Evolutionary conservation across 2,113 vertebrate species (phyloP), one percentile per base, ranked within the genome.

Genomic region (Callopanchax toddi): DNA sequence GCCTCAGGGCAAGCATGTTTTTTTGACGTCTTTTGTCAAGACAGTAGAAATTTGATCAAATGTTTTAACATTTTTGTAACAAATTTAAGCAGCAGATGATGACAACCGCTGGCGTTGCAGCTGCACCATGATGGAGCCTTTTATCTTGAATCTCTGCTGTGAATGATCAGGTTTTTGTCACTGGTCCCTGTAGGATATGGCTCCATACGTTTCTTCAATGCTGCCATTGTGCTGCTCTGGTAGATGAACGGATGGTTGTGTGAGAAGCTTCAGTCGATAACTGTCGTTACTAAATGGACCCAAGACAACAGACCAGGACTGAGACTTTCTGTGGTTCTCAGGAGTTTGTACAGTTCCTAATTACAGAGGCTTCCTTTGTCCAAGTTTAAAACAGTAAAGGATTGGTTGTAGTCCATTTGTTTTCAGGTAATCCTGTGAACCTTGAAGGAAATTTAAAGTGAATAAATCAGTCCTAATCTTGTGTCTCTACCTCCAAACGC

Each of bases 171-270:
- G 52, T 53, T n/a, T n/a, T n/a, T n/a, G n/a, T n/a, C n/a, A n/a
- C n/a, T n/a, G 79, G 46, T 57, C 73, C 65, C 67, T 71, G 74
- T 68, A 58, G 76, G 78, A 70, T 82, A 82, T 79, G 79, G 50
- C 56, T 60, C 59, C 83, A 49, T 61, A 65, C 67, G 59, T 73
- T 69, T 64, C 71, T 61, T 90, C 82, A 90, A 89, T 88, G 87
- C 77, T 58, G 74, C 76, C 69, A 78, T 87, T 90, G 87, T 92
- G 60, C 64, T 74, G 62, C 79, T 62, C 54, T 53, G 58, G 60
- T 67, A 55, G 58, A 86, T 64, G 69, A 69, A 73, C 67, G 63
- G 17, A 8, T 9, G 39, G 36, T 56, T 54, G 26, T 62, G 52
- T 69, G 70, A 32, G 56, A 21, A 50, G 60, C 46, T 60, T 72